A percentile compares a stretch with the other conserved stretches of the same genome.
phyloP scores from a whole-genome alignment of 2,888 invertebrate genomes.

The Rhyacophila evoluta region DNA sequence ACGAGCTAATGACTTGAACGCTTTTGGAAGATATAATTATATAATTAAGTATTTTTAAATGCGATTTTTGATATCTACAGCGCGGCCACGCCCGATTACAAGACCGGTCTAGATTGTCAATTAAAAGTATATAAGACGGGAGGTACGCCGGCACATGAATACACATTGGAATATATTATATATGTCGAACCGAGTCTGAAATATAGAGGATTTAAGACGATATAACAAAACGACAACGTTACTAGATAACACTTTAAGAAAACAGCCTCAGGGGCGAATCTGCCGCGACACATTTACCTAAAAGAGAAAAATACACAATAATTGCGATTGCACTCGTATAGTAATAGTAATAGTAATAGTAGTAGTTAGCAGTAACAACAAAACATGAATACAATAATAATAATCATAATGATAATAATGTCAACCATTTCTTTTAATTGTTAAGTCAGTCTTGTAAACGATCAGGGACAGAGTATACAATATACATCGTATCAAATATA shows the following conservation, averaged over 20 bases:
- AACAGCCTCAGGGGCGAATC: constrained; percentile 43
- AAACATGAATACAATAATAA: constrained; percentile 51
- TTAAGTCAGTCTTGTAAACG: constrained; percentile 55
- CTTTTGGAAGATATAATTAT: not conserved
- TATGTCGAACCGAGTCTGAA: not conserved
- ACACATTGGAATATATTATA: not conserved
- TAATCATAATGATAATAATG: constrained; percentile 46
- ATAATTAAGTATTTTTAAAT: too few relatives aligned
- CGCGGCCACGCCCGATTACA: too few relatives aligned
- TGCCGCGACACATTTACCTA: constrained; percentile 50
- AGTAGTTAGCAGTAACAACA: constrained; percentile 44
- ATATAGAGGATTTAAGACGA: not conserved
- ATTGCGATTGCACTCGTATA: constrained; percentile 52
- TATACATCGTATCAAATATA: constrained; percentile 20
- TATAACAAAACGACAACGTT: not conserved
- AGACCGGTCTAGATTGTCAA: not conserved
- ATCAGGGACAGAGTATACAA: constrained; percentile 51
- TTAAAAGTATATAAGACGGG: not conserved
- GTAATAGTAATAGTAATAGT: not conserved
- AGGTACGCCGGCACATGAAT: constrained; percentile 1
- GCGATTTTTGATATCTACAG: too few relatives aligned
- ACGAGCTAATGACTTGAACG: not conserved
- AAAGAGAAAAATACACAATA: constrained; percentile 50
- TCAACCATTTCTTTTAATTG: constrained; percentile 43
- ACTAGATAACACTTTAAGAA: constrained; percentile 40